Base-by-base conservation (phyloP, 2,797 vertebrate species). In the Clarias platycephalus region DNA sequence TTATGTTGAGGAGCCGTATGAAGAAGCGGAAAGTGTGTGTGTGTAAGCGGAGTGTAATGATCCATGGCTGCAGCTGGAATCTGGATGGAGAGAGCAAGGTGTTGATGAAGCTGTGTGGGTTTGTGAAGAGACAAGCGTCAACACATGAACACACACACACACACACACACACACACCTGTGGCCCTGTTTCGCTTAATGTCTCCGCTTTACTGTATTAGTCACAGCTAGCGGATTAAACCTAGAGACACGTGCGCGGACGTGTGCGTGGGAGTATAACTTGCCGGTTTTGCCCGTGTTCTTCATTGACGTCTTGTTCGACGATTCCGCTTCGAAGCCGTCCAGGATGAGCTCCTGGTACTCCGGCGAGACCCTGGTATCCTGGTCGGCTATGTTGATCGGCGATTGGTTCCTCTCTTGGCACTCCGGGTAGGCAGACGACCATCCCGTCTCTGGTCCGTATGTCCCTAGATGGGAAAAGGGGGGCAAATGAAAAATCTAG, bases 221-320 rank as follows among this genome's bases (percentile, higher is more conserved):
- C 75, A 77, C 57, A 34, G 55, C 31, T 58, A 76, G 28, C 26
- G 24, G 75, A 77, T 60, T 37, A 24, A 20, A 77, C 55, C 55
- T 37, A 24, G 60, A 10, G 55, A 34, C 9, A 10, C 40, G 7
- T 5, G 40, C 40, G 37, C 37, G 5, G 37, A 40, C 37, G 1
- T 44, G 40, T 44, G 40, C 8, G 9, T 2, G 9, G 1, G 67
- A 62, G 34, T 26, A 31, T 0, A 77, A 82, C 80, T 79, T 93
- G 98, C 98, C 97, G 86, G 97, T 99, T 94, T 99, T 98, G 66
- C 98, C 98, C 2, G 97, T 99, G 92, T 99, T 99, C 92, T 99
- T 99, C 97, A 99, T 99, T 81, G 97, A 97, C 12, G 97, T 99
- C 93, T 97, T 98, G 91, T 99, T 99, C 1, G 97, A 99, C 44